Conservation (phyloP, 2,113 vertebrate species). For the Crotalus tigris region DNA sequence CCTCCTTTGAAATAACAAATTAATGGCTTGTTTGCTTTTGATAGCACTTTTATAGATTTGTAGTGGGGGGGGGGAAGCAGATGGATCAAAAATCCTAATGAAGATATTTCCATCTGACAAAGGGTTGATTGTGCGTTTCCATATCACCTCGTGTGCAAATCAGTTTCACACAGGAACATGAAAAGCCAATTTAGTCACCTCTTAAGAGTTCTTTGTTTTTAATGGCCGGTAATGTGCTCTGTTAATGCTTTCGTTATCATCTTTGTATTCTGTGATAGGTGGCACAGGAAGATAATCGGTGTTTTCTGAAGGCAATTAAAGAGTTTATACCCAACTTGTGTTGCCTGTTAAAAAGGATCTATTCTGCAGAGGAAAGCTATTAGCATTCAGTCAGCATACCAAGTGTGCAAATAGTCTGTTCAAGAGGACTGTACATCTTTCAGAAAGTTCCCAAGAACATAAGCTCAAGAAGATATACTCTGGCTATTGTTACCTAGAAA, state of each 20-base stretch:
- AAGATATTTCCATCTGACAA: slow-evolving; percentile 52
- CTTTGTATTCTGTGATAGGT: slow-evolving; percentile 58
- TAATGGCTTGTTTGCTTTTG: slow-evolving; percentile 40
- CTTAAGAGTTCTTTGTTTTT: slow-evolving; percentile 56
- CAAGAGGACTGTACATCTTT: slow-evolving; percentile 29
- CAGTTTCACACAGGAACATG: slow-evolving; percentile 48
- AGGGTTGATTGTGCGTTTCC: slow-evolving; percentile 10
- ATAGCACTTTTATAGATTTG: slow-evolving; percentile 53
- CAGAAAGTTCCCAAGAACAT: slow-evolving; percentile 9
- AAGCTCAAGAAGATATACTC: slow-evolving; percentile 38
- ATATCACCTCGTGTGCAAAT: slow-evolving; percentile 37
- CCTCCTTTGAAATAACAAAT: slow-evolving; percentile 54
- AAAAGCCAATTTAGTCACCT: slow-evolving; percentile 64
- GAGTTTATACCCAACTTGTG: slow-evolving; percentile 60
- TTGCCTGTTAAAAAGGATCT: slow-evolving; percentile 57
- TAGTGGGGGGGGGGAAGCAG: slow-evolving; percentile 4
- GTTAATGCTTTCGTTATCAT: slow-evolving; percentile 61
- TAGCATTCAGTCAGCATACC: slow-evolving; percentile 51
- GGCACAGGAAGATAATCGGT: slow-evolving; percentile 56
- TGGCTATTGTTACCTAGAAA: slow-evolving; percentile 42
- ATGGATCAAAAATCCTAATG: slow-evolving; percentile 58
- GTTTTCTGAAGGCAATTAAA: slow-evolving; percentile 64
- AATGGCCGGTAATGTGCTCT: slow-evolving; percentile 56
- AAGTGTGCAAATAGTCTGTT: slow-evolving; percentile 58
- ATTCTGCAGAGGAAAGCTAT: slow-evolving; percentile 52